Evolutionary conservation across 1,140 invertebrate genomes (phyloP).

Genomic region (Hetaerina americana): DNA sequence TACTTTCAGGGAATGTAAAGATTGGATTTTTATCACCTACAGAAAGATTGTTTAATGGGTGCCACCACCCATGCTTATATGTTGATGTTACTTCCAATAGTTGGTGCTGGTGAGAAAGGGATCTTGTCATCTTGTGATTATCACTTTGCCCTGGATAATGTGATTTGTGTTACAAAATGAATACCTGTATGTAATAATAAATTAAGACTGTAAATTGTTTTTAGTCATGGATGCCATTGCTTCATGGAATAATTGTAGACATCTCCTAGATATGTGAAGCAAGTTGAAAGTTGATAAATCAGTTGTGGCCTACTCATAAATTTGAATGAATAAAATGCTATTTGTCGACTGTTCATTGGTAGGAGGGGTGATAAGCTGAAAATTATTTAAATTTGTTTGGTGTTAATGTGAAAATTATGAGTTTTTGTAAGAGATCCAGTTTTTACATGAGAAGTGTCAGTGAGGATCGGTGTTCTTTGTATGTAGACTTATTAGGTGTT

Average conservation of each 20-base stretch:
- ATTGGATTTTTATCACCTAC: no score
- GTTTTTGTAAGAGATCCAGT: neutral
- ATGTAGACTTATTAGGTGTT: neutral
- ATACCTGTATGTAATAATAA: neutral
- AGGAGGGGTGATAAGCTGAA: neutral
- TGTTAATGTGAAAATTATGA: neutral
- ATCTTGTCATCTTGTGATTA: neutral
- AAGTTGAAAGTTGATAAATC: no score
- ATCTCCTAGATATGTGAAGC: neutral
- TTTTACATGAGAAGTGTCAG: neutral
- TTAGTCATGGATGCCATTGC: neutral
- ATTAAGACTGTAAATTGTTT: neutral
- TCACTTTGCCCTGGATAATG: neutral
- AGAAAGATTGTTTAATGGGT: neutral
- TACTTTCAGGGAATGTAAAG: no score
- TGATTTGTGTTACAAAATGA: neutral
- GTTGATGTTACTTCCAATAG: neutral
- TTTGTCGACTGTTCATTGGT: neutral
- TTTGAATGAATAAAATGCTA: neutral
- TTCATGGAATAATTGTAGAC: neutral
- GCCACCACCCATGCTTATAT: neutral
- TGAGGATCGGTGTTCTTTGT: neutral
- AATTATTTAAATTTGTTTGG: neutral
- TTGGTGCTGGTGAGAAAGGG: neutral
- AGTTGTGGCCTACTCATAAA: neutral